phyloP scores from a whole-genome alignment of 2,888 invertebrate genomes.

The Erebia aethiops region DNA sequence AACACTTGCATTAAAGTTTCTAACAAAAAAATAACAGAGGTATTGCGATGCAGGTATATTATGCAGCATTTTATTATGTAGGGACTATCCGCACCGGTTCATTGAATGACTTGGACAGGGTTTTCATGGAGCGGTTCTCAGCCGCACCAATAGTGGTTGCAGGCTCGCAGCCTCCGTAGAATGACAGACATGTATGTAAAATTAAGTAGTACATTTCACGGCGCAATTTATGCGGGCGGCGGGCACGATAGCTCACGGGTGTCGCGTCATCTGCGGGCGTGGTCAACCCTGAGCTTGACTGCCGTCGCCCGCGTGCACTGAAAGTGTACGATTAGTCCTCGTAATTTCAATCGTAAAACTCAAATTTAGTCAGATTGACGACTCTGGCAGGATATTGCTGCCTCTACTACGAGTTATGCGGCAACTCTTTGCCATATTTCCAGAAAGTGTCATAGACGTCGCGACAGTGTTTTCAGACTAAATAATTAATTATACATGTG shows the following conservation, averaged over 20 bases:
- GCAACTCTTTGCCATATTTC: not conserved
- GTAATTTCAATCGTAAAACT: no score
- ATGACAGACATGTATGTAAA: not conserved
- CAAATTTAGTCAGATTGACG: no score
- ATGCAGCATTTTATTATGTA: no score
- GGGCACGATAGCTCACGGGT: not conserved
- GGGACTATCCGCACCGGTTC: no score
- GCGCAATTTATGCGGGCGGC: not conserved
- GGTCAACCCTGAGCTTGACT: not conserved
- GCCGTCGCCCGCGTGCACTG: not conserved
- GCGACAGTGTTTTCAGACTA: slow-evolving; percentile 1
- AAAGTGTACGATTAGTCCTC: no score
- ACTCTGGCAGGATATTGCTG: no score
- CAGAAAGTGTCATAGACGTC: slow-evolving; percentile 1
- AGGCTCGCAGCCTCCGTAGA: not conserved
- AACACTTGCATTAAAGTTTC: no score
- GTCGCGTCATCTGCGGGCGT: no score
- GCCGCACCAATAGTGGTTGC: not conserved
- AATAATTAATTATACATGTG: not conserved
- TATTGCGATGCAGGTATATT: no score
- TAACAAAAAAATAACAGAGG: no score
- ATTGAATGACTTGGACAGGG: no score
- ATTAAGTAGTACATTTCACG: not conserved
- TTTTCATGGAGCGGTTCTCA: not conserved
- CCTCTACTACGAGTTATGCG: no score